A percentile compares a stretch with the other conserved stretches of the same genome.
phyloP scores from a whole-genome alignment of 2,113 vertebrate genomes.

The Pterocles orientalis region DNA sequence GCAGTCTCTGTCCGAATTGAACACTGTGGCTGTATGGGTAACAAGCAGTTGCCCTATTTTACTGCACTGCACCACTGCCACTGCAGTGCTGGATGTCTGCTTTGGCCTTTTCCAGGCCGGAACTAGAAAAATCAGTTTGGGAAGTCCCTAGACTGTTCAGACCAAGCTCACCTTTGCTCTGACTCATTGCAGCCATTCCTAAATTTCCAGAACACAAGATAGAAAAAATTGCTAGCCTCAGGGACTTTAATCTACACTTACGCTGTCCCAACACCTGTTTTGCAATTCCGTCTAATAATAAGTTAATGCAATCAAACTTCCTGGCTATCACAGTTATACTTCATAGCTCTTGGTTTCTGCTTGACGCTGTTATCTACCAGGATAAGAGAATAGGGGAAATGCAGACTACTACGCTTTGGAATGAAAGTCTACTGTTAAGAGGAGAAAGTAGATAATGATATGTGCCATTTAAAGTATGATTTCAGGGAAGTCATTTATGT shows the following conservation, averaged over 20 bases:
- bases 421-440: neutral
- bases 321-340: neutral
- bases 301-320: neutral
- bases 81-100: neutral
- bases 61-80: fast-evolving
- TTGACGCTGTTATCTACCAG: neutral
- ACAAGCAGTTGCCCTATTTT: neutral
- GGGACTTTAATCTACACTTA: neutral
- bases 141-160: neutral
- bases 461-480: neutral
- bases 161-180: neutral
- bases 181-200: neutral
- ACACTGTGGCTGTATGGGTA: neutral
- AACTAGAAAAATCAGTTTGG: neutral
- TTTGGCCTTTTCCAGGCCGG: neutral
- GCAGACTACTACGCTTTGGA: neutral
- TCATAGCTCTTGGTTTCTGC: neutral
- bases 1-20: neutral
- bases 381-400: neutral
- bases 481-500: neutral
- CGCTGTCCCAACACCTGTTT: neutral
- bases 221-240: neutral
- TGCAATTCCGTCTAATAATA: neutral
- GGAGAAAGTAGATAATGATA: neutral
- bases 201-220: neutral